Percentiles rank a stretch among this genome's conserved stretches.
Evolutionary conservation across 2,888 invertebrate species (phyloP).

Genomic region (Brachyopa scutellaris): DNA sequence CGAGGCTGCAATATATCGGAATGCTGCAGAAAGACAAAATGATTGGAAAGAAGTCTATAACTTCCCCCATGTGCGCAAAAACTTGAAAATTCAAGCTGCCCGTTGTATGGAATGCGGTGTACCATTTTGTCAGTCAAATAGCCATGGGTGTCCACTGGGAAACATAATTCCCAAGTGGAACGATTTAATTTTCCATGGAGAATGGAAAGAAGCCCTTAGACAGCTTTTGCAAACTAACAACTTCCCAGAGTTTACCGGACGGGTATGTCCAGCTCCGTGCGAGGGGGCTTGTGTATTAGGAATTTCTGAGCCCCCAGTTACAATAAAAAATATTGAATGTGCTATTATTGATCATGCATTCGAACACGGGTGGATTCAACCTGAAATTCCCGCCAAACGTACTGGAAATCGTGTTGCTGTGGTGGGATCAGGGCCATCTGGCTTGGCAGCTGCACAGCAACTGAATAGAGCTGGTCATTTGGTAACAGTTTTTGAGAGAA

Average conservation of each 20-base stretch:
- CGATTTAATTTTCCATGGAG: constrained; percentile 95
- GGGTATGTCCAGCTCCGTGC: constrained; percentile 98
- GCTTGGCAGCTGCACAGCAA: constrained; percentile 98
- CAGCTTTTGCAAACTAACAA: constrained; percentile 98
- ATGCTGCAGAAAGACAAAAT: constrained; percentile 90
- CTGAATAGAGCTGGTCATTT: constrained; percentile 96
- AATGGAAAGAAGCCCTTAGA: constrained; percentile 96
- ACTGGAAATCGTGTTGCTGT: constrained; percentile 93
- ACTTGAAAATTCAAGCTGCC: constrained; percentile 94
- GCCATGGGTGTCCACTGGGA: constrained; percentile 97
- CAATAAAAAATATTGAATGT: constrained; percentile 99
- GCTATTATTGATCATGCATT: constrained; percentile 99
- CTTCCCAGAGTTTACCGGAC: constrained; percentile 98
- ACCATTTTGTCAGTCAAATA: constrained; percentile 96
- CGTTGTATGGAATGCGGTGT: constrained; percentile 99
- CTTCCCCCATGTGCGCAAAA: constrained; percentile 91
- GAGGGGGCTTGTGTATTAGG: constrained; percentile 98
- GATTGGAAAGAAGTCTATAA: constrained; percentile 99
- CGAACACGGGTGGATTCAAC: constrained; percentile 96
- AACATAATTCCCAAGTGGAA: constrained; percentile 99
- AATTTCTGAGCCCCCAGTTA: constrained; percentile 97
- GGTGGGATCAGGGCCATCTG: constrained; percentile 97
- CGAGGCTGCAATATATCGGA: constrained; percentile 92
- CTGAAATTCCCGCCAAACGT: constrained; percentile 88
- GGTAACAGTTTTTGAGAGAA: constrained; percentile 98